phyloP scores from a whole-genome alignment of 2,888 invertebrate species.

The Meteorus cinctellus region DNA sequence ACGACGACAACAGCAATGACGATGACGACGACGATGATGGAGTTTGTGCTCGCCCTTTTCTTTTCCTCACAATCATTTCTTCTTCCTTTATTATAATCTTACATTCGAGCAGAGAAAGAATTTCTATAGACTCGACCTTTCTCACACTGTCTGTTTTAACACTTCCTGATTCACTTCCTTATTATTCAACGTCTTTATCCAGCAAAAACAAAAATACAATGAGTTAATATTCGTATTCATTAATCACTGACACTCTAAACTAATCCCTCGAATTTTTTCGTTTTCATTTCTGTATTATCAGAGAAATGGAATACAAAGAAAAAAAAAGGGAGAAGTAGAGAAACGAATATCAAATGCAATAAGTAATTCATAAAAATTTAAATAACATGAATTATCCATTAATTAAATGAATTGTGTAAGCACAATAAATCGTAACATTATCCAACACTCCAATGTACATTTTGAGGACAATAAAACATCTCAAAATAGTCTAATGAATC shows the following conservation, averaged over 20 bases:
- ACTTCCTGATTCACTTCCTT: slow-evolving; percentile 28
- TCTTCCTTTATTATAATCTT: slow-evolving; percentile 8
- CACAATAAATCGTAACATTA: no score
- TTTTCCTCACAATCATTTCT: slow-evolving; percentile 20
- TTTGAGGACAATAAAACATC: neutral
- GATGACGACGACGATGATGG: neutral
- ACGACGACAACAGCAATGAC: slow-evolving; percentile 27
- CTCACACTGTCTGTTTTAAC: slow-evolving; percentile 35
- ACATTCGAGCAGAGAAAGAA: neutral
- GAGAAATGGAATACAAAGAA: no score
- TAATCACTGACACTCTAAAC: neutral
- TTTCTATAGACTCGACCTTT: slow-evolving; percentile 28
- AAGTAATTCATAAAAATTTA: no score
- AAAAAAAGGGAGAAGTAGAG: no score
- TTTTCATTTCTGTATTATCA: neutral
- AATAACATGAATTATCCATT: no score
- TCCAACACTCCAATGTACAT: no score
- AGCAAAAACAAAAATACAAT: neutral
- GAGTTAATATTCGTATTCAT: neutral
- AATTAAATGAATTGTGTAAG: no score
- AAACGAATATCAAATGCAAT: no score
- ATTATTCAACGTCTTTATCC: slow-evolving; percentile 2
- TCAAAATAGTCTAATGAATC: neutral
- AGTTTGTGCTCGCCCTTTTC: slow-evolving; percentile 2
- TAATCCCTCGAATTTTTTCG: neutral